Evolutionary conservation across 2,888 invertebrate genomes (phyloP), one percentile per base, ranked within the genome.

Genomic region (Phania funesta): DNA sequence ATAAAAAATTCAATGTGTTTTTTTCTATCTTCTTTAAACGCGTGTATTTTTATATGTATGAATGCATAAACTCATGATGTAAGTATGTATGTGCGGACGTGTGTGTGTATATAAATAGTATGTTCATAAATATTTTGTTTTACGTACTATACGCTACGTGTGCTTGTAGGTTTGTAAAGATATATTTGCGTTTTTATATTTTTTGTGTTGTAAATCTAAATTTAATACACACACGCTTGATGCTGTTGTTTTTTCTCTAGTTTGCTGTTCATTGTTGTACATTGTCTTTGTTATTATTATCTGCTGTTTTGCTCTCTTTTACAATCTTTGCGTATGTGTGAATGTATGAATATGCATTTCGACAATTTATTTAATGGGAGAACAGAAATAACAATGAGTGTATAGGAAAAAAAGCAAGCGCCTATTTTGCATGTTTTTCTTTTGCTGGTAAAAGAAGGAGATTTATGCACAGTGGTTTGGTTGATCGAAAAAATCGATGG

Each of bases 301-400:
- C 16, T 48, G 32, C 20, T 48, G 16, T 22, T 38, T 35, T 50
- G 26, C 16, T 64, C 32, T 64, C 26, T 20, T 29, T 54, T 44
- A 44, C 38, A 18, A 13, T 35, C 2, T 73, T 0, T 32, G 20
- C 18, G 16, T 62, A 26, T 67, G n/a, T 22, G 22, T 62, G 20
- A 48, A 35, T 73, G 46, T 58, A 78, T 82, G 78, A 75, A 78
- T 82, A 78, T 78, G 78, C 82, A 82, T 70, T 82, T 74, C 24
- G 24, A 65, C 35, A 74, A 70, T 65, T 58, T 70, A 38, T 65
- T 60, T 46, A 58, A 56, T 48, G 48, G 82, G 82, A 46, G 74
- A 41, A 35, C 82, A 78, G 78, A 50, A 78, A 56, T 52, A 48
- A 60, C 62, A 74, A 56, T 62, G 52, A 52, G 52, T 7, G 13